Base-by-base conservation (phyloP, 92 coral and sea anemone genomes). In the Diadumene lineata region DNA sequence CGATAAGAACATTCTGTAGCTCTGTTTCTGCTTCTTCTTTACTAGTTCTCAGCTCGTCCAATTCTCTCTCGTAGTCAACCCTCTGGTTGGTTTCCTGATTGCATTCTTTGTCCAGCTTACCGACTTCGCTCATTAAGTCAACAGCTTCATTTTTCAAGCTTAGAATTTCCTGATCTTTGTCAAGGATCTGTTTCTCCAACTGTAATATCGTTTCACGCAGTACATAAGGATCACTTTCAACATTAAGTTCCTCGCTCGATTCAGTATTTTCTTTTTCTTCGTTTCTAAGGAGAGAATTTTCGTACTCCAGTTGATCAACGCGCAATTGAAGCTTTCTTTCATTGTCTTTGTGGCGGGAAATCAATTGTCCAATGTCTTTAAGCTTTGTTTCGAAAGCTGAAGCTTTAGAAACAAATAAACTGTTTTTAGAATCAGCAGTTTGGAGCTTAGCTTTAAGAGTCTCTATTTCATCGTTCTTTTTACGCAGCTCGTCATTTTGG, bases 51-150 rank as follows among this genome's bases (percentile, higher is more conserved):
- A 57, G 48, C 18, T 82, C 81, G 11, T 48, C 57, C 69, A 78
- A 61, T 16, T 74, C 81, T 43, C 67, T 69, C 27, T 76, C 88
- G 25, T 79, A 64, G 63, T 81, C 66, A 0, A 73, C 64, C 76
- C 46, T 82, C n/a, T 85, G 68, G 21, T 53, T 46, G 7, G 60
- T 51, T 23, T 77, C 65, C 4, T 91, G 90, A 34, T 81, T 86
- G 44, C 77, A 84, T 64, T 91, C 93, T 25, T 34, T 60, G 77
- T 86, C 85, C 25, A 91, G 62, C 64, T 88, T 91, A 43, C 90
- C 76, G 11, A 91, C 85, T 34, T 91, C 97, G 31, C 97, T 84
- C 89, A 84, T 88, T 23, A 88, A 81, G 72, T 91, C 97, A 22
- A 91, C 97, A 15, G 85, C 75, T 55, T 87, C 93, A 55, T 91